Evolutionary conservation across 2,888 invertebrate species (phyloP).

Genomic region (Lepetodrilus schrolli): DNA sequence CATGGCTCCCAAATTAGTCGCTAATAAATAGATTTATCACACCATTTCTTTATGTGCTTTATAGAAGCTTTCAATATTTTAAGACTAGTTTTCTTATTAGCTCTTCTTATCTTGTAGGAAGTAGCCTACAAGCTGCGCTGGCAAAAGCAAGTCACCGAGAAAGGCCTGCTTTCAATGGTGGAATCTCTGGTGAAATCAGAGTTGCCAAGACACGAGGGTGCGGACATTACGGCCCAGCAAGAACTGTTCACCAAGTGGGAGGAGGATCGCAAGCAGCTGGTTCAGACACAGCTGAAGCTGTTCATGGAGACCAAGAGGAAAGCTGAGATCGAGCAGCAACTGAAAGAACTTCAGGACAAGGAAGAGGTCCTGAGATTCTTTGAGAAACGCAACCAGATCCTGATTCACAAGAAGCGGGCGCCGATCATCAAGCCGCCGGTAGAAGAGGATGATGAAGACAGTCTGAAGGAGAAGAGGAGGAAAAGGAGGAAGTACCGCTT

Average conservation of each 20-base stretch:
- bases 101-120: conserved; percentile 13
- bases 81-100: no score
- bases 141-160: conserved; percentile 30
- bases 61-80: no score
- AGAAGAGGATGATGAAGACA: conserved; percentile 37
- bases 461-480: conserved; percentile 30
- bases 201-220: conserved; percentile 43
- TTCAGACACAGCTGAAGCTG: conserved; percentile 48
- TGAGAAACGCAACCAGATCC: conserved; percentile 58
- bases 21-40: no score
- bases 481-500: conserved; percentile 36
- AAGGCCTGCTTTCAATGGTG: conserved; percentile 39
- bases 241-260: conserved; percentile 46
- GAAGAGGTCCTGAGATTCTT: conserved; percentile 68
- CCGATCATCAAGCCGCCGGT: conserved; percentile 21
- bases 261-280: conserved; percentile 37
- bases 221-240: conserved; percentile 44
- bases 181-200: conserved; percentile 42
- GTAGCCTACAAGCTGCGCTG: conserved; percentile 28
- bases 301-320: conserved; percentile 42
- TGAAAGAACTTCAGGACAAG: conserved; percentile 60
- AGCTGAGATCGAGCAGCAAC: conserved; percentile 51
- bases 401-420: conserved; percentile 40
- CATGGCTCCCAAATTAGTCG: no score
- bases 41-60: no score